Evolutionary conservation across 2,888 invertebrate genomes (phyloP).

Genomic region (Deladenus siricidicola): DNA sequence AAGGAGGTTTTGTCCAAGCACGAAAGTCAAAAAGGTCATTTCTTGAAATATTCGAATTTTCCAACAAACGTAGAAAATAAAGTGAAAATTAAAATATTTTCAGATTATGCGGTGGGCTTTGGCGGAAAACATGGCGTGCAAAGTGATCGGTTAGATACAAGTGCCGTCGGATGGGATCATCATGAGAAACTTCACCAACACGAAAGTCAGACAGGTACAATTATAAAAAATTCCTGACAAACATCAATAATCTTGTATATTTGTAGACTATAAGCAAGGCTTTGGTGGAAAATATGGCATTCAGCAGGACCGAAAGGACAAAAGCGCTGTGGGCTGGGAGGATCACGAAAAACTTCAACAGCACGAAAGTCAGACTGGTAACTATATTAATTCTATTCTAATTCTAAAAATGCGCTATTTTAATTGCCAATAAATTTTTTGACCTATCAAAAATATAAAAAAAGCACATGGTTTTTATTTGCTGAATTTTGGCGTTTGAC

Average conservation of each 20-base stretch:
- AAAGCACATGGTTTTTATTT: no score
- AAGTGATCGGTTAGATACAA: slow-evolving; percentile 62
- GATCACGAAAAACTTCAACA: slow-evolving; percentile 71
- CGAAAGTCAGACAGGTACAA: slow-evolving; percentile 66
- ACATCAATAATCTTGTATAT: not conserved
- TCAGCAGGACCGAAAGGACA: slow-evolving; percentile 63
- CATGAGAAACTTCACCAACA: slow-evolving; percentile 71
- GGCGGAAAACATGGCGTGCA: slow-evolving; percentile 37
- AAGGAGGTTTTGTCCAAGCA: slow-evolving; percentile 75
- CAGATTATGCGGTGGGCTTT: slow-evolving; percentile 29
- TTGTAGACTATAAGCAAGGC: slow-evolving; percentile 51
- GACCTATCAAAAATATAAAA: no score
- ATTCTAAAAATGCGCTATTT: no score
- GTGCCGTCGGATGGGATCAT: slow-evolving; percentile 76
- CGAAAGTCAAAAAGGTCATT: slow-evolving; percentile 63
- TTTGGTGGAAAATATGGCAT: slow-evolving; percentile 58
- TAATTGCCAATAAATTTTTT: no score
- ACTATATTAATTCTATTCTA: no score
- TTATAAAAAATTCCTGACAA: not conserved
- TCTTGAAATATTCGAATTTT: slow-evolving; percentile 61
- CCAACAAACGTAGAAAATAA: not conserved
- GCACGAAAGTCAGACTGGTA: slow-evolving; percentile 63
- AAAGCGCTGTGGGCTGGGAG: slow-evolving; percentile 57
- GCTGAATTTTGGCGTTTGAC: no score
- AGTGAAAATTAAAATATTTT: not conserved